Base-by-base conservation (phyloP, 2,797 vertebrate genomes). In the Podarcis lilfordi region DNA sequence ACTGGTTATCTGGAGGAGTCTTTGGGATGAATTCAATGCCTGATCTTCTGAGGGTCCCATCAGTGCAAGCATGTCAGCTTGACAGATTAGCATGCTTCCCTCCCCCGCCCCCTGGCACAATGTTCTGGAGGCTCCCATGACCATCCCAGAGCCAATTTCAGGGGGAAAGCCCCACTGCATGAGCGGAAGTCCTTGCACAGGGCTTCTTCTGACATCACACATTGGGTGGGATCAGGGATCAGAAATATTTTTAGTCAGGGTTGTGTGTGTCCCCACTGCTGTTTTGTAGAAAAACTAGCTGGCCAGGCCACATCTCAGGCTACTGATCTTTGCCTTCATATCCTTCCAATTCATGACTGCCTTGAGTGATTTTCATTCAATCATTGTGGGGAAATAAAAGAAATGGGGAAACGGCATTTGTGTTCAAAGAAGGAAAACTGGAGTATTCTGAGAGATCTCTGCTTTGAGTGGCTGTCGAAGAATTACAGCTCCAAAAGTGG, bases 201-300 rank as follows among this genome's bases (percentile, higher is more conserved):
- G 10, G 45, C 45, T 50, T 50, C 45, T 50, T 50, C 45, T 50
- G 45, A 50, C 45, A 50, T 50, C 45, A 50, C 3, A 50, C 45
- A 50, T 50, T 50, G 45, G 45, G 45, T 50, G 45, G 45, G 45
- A 50, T 50, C 10, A 81, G 81, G 32, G 61, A 82, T 32, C n/a
- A 79, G 32, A 88, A 68, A 55, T 59, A 27, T 66, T 69, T 88
- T 35, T 88, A 59, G 25, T 69, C 43, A 55, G 61, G n/a, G 21
- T n/a, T 66, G 45, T 81, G 15, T 9, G 78, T 37, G 80, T 59
- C 35, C 43, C n/a, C 55, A 43, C 82, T 84, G 64, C 43, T 83
- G 66, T 88, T 88, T 79, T 79, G 69, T 71, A 83, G 27, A 72
- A 61, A 84, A 71, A 25, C 82, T 82, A 88, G 61, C 61, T 88